Percentiles rank a stretch among this genome's conserved stretches.
Conservation (phyloP, 2,797 vertebrate species). For the Gymnoscopelus microlampas region DNA sequence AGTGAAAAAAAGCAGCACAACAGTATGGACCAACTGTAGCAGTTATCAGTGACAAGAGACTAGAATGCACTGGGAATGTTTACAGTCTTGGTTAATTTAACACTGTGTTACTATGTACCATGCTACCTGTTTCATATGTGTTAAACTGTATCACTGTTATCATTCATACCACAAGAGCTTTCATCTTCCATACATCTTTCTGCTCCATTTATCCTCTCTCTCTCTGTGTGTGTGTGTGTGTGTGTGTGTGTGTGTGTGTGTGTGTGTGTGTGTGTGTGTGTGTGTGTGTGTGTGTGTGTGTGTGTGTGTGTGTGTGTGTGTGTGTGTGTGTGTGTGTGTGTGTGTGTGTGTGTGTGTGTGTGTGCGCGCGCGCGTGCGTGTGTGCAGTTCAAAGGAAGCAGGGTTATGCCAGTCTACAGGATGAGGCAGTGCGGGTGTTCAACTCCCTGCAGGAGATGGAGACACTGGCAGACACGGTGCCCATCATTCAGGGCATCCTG, state of each 20-base stretch:
- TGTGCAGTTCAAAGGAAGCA: slow-evolving; percentile 88
- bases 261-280: neutral
- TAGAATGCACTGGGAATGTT: too few relatives aligned
- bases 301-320: slow-evolving; percentile 1
- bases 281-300: neutral
- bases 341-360: neutral
- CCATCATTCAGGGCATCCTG: slow-evolving; percentile 93
- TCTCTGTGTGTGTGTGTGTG: neutral
- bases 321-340: neutral
- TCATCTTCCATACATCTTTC: neutral
- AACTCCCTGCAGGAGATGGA: slow-evolving; percentile 96
- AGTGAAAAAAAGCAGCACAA: too few relatives aligned
- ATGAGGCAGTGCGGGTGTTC: slow-evolving; percentile 94
- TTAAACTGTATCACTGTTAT: too few relatives aligned
- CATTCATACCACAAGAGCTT: neutral
- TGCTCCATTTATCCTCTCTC: neutral
- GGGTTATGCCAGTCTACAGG: slow-evolving; percentile 93
- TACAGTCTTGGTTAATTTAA: too few relatives aligned
- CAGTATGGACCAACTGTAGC: too few relatives aligned
- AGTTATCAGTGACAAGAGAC: too few relatives aligned
- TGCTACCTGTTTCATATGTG: too few relatives aligned
- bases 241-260: neutral
- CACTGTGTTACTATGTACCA: too few relatives aligned
- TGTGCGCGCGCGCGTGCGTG: neutral
- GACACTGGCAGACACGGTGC: slow-evolving; percentile 90